Evolutionary conservation across 2,113 vertebrate species (phyloP), one percentile per base, ranked within the genome.

Genomic region (Typhlomys cinereus): DNA sequence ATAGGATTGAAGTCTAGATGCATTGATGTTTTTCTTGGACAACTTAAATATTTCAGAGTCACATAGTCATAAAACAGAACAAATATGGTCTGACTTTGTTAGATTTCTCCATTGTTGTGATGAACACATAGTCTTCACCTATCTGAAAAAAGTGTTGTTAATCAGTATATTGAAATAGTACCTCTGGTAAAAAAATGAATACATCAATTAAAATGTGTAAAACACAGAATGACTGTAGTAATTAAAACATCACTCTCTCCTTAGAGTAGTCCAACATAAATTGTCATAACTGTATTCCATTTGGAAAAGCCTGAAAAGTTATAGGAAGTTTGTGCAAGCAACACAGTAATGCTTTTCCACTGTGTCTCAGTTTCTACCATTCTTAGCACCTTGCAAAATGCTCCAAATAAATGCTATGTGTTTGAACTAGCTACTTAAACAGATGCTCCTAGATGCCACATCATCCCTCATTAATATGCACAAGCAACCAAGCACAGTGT

Each of bases 121-220:
- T 52, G 34, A 94, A 36, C 20, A 41, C 48, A 59, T 70, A 64
- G 74, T 75, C 7, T 25, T 64, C 27, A 79, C 36, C 54, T 91
- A 75, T 21, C 34, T 66, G 50, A 29, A 36, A 67, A 91, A 87
- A 54, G 46, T 61, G 74, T 3, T 21, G 54, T 91, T 88, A 67
- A 84, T 82, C 41, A 69, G 54, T 69, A 83, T 76, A 61, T 80
- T 83, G 64, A 79, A 85, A 93, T 59, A 83, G 8, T 23, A 41
- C 18, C 64, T 87, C 79, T 74, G 66, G 29, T 86, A 10, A 88
- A 74, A 85, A 36, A 76, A 23, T 23, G 31, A 69, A 87, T n/a
- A 44, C 27, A 20, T 66, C 57, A 62, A 85, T 82, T 94, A 80
- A 89, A 88, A 75, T 44, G 15, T 34, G 64, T 44, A 90, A 94